These are phyloP conservation scores for Octopus sinensis DNA, from an alignment of 1,140 invertebrate genomes.

Conservation along the genomic window DNA sequence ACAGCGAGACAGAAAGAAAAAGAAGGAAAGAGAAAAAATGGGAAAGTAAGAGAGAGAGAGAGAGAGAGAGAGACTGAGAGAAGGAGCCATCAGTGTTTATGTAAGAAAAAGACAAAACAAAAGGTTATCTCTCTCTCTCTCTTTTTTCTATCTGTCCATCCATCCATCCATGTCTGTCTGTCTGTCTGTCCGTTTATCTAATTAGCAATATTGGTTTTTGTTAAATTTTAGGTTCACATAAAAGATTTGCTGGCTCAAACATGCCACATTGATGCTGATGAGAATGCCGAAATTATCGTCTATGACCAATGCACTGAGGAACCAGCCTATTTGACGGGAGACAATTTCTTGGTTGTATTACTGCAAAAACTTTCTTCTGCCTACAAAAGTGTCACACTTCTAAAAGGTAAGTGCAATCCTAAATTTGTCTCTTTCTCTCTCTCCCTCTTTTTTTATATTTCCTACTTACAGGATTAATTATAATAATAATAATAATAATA, in stretches of 20 bases:
- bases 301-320: slow-evolving; percentile 62
- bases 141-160: not conserved
- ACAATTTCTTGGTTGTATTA: slow-evolving; percentile 61
- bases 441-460: too few species aligned
- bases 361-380: slow-evolving; percentile 58
- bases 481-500: too few species aligned
- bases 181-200: not conserved
- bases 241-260: slow-evolving; percentile 60
- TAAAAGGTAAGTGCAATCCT: slow-evolving; percentile 55
- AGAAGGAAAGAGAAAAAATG: not conserved
- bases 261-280: slow-evolving; percentile 59
- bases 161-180: not conserved
- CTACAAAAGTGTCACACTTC: slow-evolving; percentile 59
- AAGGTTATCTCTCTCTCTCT: not conserved
- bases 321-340: slow-evolving; percentile 53
- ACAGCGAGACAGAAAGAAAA: not conserved
- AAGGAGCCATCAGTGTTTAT: not conserved
- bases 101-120: not conserved
- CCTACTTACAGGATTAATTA: too few species aligned
- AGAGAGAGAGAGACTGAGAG: not conserved
- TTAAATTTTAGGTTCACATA: slow-evolving; percentile 56
- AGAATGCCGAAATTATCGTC: slow-evolving; percentile 59
- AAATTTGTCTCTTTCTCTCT: not conserved
- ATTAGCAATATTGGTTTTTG: not conserved
- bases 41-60: not conserved